These are phyloP conservation scores for Pollenia angustigena DNA, from an alignment of 2,888 invertebrate species.

Conservation along the genomic window DNA sequence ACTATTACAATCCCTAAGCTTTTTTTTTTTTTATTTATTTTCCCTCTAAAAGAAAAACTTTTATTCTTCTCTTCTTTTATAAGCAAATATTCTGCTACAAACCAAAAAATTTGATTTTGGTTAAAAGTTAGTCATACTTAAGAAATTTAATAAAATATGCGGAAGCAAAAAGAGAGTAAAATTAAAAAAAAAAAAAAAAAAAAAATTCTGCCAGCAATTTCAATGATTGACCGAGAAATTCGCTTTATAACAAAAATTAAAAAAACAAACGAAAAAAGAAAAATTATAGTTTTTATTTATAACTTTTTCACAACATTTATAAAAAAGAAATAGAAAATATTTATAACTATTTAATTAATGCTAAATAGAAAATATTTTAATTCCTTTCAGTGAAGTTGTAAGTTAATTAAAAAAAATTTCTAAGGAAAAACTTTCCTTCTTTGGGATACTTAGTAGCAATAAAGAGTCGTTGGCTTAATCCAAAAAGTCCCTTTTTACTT, in stretches of 20 bases:
- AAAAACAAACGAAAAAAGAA: background rate
- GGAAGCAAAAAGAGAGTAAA: background rate
- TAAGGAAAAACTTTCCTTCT: background rate
- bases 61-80: background rate
- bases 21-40: background rate
- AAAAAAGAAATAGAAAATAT: background rate
- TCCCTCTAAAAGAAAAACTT: background rate
- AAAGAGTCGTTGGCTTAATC: background rate
- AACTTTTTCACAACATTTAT: too few species aligned
- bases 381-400: background rate
- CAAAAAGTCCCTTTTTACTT: background rate
- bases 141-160: background rate
- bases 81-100: background rate
- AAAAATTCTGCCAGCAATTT: slow-evolving; percentile 6
- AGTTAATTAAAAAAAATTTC: too few species aligned
- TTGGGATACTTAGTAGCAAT: too few species aligned
- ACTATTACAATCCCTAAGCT: too few species aligned
- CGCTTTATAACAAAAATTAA: background rate
- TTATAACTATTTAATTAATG: slow-evolving; percentile 6
- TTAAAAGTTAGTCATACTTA: background rate
- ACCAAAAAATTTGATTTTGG: slow-evolving; percentile 15
- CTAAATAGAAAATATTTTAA: background rate
- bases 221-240: background rate
- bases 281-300: background rate
- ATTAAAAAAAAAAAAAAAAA: background rate